Evolutionary conservation across 2,888 invertebrate species (phyloP).

Genomic region (Deilephila elpenor): DNA sequence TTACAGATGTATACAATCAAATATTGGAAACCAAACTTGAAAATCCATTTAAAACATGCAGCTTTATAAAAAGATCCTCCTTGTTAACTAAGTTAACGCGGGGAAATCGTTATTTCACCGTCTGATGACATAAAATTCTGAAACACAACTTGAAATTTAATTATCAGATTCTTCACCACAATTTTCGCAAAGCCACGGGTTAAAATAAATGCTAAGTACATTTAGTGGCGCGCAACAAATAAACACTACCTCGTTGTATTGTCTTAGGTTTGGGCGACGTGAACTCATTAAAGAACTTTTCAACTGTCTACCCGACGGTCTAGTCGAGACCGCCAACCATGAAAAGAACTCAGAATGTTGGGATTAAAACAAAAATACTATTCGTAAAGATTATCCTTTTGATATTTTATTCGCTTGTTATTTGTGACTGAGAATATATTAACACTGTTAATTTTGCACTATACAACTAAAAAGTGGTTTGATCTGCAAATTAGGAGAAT

Average conservation of each 20-base stretch:
- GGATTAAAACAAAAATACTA: not conserved
- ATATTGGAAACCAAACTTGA: no score
- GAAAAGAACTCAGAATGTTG: not conserved
- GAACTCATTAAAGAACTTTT: slow-evolving; percentile 23
- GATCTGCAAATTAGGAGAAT: no score
- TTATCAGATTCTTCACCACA: not conserved
- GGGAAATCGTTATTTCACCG: not conserved
- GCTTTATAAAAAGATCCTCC: no score
- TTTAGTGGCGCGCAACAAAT: slow-evolving; percentile 12
- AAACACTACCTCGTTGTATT: slow-evolving; percentile 18
- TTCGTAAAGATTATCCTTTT: not conserved
- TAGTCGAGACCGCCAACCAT: not conserved
- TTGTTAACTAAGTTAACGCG: not conserved
- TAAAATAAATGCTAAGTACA: slow-evolving; percentile 13
- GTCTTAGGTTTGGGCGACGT: slow-evolving; percentile 15
- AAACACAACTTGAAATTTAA: not conserved
- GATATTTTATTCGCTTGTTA: not conserved
- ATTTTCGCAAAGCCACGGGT: not conserved
- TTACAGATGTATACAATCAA: no score
- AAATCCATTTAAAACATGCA: no score
- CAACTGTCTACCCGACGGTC: not conserved
- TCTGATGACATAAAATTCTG: not conserved
- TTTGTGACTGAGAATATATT: not conserved
- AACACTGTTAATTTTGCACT: no score
- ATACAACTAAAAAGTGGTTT: no score